phyloP scores from a whole-genome alignment of 1,140 invertebrate genomes.

The Subanguina moxae region DNA sequence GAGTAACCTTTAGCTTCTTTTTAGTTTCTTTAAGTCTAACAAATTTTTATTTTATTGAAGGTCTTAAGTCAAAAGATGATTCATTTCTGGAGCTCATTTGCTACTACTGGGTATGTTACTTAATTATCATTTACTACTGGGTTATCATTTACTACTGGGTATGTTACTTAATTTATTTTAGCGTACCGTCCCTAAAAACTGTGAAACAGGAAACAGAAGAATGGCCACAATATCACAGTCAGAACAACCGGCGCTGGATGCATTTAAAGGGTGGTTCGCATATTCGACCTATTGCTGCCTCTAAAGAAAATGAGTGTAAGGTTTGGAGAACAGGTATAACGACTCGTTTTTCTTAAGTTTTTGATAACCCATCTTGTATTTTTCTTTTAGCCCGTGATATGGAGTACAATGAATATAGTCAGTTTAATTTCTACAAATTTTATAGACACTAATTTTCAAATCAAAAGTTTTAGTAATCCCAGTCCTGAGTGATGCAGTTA shows the following conservation, averaged over 20 bases:
- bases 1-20: too few species aligned
- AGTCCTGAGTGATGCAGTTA: too few species aligned
- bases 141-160: background rate
- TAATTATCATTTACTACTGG: background rate
- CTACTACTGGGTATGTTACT: constrained; percentile 47
- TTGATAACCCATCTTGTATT: background rate
- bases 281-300: constrained; percentile 42
- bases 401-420: constrained; percentile 2
- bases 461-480: too few species aligned
- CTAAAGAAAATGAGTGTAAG: constrained; percentile 43
- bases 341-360: too few species aligned
- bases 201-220: constrained; percentile 33
- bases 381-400: constrained; percentile 1
- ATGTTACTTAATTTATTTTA: constrained; percentile 21
- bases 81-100: constrained; percentile 52
- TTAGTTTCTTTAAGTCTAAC: constrained; percentile 11
- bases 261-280: constrained; percentile 51
- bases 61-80: constrained; percentile 49
- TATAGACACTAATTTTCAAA: background rate
- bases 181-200: constrained; percentile 18
- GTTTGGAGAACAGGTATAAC: constrained; percentile 1
- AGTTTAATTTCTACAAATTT: background rate
- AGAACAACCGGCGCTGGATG: constrained; percentile 51
- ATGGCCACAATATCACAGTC: constrained; percentile 54
- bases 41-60: constrained; percentile 11